Conservation (phyloP, 2,888 invertebrate species). For the Anticlea derivata region DNA sequence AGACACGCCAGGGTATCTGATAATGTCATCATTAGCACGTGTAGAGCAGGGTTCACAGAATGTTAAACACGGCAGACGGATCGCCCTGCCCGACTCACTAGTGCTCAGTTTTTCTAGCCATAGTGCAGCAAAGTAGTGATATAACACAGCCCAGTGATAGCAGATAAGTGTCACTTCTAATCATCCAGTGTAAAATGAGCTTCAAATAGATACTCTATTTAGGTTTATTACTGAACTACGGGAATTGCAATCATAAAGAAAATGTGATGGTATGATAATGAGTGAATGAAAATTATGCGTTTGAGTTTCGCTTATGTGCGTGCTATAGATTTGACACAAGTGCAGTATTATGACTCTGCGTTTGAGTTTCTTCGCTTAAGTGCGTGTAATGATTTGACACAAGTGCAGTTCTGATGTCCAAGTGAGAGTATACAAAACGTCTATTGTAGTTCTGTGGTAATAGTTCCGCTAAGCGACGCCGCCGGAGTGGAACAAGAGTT, state of each 20-base stretch:
- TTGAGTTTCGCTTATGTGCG: no score
- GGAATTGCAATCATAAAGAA: no score
- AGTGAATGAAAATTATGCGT: no score
- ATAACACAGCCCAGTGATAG: no score
- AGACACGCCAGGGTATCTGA: constrained; percentile 26
- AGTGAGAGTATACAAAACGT: neutral
- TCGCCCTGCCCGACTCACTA: constrained; percentile 37
- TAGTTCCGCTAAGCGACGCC: constrained; percentile 72
- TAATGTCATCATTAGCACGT: constrained; percentile 43
- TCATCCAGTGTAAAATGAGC: no score
- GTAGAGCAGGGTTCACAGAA: constrained; percentile 33
- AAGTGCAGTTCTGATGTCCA: neutral
- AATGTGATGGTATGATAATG: no score
- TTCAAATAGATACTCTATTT: no score
- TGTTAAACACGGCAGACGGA: constrained; percentile 32
- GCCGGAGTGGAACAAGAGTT: constrained; percentile 74
- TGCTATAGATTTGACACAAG: no score
- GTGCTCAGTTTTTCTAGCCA: neutral
- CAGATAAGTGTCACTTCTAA: neutral
- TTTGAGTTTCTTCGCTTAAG: no score
- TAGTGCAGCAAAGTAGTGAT: neutral
- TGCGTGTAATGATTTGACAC: no score
- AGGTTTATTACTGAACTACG: no score
- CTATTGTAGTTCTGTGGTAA: constrained; percentile 43
- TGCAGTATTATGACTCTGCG: no score